Evolutionary conservation across 1,140 invertebrate genomes (phyloP).

Genomic region (Teleopsis dalmanni): DNA sequence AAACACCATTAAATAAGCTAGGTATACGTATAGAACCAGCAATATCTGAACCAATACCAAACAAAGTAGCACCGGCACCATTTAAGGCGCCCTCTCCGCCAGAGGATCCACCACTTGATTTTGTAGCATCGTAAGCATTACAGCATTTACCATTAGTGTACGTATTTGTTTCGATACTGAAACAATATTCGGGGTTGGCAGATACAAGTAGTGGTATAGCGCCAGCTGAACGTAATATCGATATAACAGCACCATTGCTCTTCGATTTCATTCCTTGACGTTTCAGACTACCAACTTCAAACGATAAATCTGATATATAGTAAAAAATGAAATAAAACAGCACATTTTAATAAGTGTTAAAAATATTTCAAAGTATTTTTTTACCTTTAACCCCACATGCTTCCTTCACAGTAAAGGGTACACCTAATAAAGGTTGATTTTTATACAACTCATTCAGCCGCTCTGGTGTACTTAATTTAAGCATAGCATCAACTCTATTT

Average conservation of each 20-base stretch:
- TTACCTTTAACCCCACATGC: constrained; percentile 57
- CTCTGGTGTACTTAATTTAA: constrained; percentile 15
- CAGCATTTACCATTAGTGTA: constrained; percentile 61
- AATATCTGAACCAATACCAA: constrained; percentile 81
- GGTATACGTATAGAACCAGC: constrained; percentile 81
- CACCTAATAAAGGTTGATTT: constrained; percentile 58
- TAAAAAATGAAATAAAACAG: neutral
- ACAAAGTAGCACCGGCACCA: constrained; percentile 60
- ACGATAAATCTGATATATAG: too few species aligned
- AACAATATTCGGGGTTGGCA: constrained; percentile 72
- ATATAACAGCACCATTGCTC: constrained; percentile 56
- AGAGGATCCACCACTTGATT: constrained; percentile 65
- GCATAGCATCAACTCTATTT: constrained; percentile 47
- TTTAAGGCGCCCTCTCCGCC: constrained; percentile 67
- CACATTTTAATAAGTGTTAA: neutral
- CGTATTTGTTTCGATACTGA: constrained; percentile 65
- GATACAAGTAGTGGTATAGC: constrained; percentile 71
- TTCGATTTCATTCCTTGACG: constrained; percentile 50
- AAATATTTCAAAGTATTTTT: neutral
- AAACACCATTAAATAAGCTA: constrained; percentile 75
- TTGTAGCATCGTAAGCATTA: constrained; percentile 68
- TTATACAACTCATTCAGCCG: constrained; percentile 41
- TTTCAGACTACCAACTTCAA: constrained; percentile 51
- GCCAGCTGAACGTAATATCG: constrained; percentile 55
- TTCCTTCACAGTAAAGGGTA: constrained; percentile 72